Conservation (phyloP, 1,140 invertebrate genomes). For the Hydropsyche tenuis region DNA sequence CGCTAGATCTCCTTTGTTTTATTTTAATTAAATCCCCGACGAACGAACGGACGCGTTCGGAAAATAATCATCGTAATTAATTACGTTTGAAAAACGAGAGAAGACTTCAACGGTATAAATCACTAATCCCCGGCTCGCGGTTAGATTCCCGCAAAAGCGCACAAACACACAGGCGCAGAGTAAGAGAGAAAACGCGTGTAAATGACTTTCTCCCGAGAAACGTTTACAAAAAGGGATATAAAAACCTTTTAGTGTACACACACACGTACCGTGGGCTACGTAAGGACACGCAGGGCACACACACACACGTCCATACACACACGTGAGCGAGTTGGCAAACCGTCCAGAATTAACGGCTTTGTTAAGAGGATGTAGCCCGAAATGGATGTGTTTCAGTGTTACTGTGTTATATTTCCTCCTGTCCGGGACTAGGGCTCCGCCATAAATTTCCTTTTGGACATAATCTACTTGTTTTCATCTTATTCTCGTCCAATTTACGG, state of each 20-base stretch:
- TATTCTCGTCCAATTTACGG: slow-evolving; percentile 39
- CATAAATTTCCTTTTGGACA: slow-evolving; percentile 40
- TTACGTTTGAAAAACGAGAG: slow-evolving; percentile 26
- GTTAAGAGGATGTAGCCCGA: slow-evolving; percentile 33
- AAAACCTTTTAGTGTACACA: slow-evolving; percentile 17
- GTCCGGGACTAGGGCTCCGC: slow-evolving; percentile 4
- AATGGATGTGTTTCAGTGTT: slow-evolving; percentile 38
- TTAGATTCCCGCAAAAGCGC: slow-evolving; percentile 20
- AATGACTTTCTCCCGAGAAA: slow-evolving; percentile 25
- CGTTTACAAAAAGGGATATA: slow-evolving; percentile 29
- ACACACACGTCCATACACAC: not conserved
- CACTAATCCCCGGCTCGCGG: slow-evolving; percentile 15
- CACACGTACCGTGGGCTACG: not conserved
- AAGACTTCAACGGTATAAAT: slow-evolving; percentile 23
- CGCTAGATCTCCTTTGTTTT: not conserved
- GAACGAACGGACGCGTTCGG: slow-evolving; percentile 1
- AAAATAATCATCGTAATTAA: slow-evolving; percentile 25
- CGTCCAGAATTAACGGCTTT: slow-evolving; percentile 30
- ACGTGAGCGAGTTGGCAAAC: slow-evolving; percentile 14
- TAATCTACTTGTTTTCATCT: slow-evolving; percentile 42
- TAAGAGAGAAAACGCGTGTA: slow-evolving; percentile 8
- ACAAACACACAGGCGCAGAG: too few species aligned
- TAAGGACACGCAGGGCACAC: not conserved
- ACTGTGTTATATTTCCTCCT: slow-evolving; percentile 23
- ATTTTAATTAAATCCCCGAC: slow-evolving; percentile 12